A percentile compares a stretch with the other conserved stretches of the same genome.
These are phyloP conservation scores for Enteromius fasciolatus DNA, from an alignment of 2,797 vertebrate species.

Conservation along the genomic window DNA sequence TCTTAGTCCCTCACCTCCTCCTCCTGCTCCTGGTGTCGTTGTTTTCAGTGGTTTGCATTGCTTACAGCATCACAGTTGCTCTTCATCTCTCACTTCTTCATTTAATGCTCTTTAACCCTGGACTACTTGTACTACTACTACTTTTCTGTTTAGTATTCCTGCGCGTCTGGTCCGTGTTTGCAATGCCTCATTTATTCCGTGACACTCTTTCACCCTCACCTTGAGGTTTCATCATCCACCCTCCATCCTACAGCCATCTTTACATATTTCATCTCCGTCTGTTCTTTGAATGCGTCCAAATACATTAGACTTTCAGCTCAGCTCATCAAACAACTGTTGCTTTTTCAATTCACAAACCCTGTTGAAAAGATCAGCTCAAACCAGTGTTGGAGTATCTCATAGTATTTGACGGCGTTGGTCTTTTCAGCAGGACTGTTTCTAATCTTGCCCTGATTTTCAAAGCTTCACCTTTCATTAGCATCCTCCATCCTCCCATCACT, in stretches of 20 bases:
- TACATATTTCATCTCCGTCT: constrained; percentile 42
- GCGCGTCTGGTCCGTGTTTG: background rate
- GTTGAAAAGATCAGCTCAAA: constrained; percentile 18
- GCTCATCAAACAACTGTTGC: constrained; percentile 3
- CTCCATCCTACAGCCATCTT: constrained; percentile 35
- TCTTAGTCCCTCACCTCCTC: constrained; percentile 5
- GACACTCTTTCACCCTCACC: constrained; percentile 47
- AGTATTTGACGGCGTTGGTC: background rate
- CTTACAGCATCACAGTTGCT: background rate
- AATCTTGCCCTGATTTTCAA: background rate
- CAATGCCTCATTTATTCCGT: constrained; percentile 40
- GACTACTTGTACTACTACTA: constrained; percentile 13
- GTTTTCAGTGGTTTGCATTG: constrained; percentile 7
- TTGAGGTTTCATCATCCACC: constrained; percentile 41
- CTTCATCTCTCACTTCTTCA: constrained; percentile 23
- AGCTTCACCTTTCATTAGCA: background rate
- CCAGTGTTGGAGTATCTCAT: background rate
- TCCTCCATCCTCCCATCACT: constrained; percentile 9
- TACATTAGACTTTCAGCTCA: constrained; percentile 33
- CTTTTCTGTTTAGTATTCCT: background rate
- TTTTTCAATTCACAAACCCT: background rate
- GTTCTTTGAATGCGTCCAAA: constrained; percentile 9
- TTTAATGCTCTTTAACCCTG: constrained; percentile 32
- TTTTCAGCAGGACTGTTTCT: background rate
- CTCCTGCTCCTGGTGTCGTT: constrained; percentile 11